Percentiles rank a stretch among this genome's conserved stretches.
phyloP scores from a whole-genome alignment of 2,888 invertebrate species.

The Isotomurus palustris region DNA sequence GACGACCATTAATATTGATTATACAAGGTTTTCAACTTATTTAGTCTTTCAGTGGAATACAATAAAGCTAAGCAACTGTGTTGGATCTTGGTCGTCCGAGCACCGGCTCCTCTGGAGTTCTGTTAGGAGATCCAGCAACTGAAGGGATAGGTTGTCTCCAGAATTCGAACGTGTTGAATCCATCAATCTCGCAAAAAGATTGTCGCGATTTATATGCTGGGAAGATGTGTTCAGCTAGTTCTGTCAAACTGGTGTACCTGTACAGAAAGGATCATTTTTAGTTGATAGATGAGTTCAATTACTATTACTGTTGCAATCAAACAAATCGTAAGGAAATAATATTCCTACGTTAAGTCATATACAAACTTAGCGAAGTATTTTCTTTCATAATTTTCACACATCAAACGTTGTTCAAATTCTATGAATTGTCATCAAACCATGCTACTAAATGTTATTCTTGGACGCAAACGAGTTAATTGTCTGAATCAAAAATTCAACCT shows the following conservation, averaged over 20 bases:
- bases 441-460: too few species aligned
- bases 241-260: conserved; percentile 92
- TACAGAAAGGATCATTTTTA: too few species aligned
- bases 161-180: conserved; percentile 80
- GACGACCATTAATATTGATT: too few species aligned
- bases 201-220: conserved; percentile 55
- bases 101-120: background rate
- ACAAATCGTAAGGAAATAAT: background rate
- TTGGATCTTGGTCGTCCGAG: conserved; percentile 7
- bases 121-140: background rate
- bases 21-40: too few species aligned
- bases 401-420: too few species aligned
- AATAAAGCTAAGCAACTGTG: conserved; percentile 1
- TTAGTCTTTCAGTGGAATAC: background rate
- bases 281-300: background rate
- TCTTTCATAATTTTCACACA: too few species aligned
- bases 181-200: conserved; percentile 52
- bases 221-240: conserved; percentile 92
- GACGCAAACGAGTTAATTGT: too few species aligned
- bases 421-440: too few species aligned
- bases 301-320: too few species aligned
- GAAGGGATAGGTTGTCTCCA: conserved; percentile 81
- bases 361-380: background rate
- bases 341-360: background rate
- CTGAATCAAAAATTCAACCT: too few species aligned